phyloP scores from a whole-genome alignment of 2,797 vertebrate genomes.

The Coendou prehensilis region DNA sequence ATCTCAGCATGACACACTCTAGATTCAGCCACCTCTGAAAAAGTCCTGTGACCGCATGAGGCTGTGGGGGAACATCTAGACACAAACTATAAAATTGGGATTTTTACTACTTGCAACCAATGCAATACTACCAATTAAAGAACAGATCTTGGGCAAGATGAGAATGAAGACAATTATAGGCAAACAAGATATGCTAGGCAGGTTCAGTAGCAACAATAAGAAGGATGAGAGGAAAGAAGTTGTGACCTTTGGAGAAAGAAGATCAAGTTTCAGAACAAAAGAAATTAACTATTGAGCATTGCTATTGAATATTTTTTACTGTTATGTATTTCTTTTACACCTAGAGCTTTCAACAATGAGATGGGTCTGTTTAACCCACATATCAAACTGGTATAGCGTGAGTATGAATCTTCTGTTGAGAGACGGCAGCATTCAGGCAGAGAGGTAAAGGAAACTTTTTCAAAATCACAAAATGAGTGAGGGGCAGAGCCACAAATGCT shows the following conservation, averaged over 20 bases:
- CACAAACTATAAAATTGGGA: background rate
- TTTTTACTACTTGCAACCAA: conserved; percentile 21
- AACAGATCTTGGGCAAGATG: background rate
- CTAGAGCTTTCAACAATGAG: conserved; percentile 4
- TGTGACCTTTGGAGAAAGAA: background rate
- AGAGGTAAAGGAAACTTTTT: background rate
- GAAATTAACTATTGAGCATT: background rate
- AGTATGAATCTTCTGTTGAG: background rate
- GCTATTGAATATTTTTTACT: background rate
- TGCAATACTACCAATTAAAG: background rate
- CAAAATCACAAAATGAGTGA: background rate
- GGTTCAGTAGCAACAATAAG: background rate
- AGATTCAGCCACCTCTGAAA: background rate
- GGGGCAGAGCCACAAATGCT: background rate
- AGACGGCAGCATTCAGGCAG: background rate
- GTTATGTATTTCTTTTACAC: background rate
- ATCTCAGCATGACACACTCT: background rate
- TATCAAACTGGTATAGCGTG: background rate
- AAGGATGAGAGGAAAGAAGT: background rate
- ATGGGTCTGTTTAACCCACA: background rate
- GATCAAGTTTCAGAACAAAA: background rate
- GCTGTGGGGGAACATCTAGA: background rate
- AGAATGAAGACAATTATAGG: background rate
- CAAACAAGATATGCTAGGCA: background rate
- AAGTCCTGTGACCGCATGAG: background rate